Evolutionary conservation across 2,113 vertebrate genomes (phyloP).

Genomic region (Steatornis caripensis): DNA sequence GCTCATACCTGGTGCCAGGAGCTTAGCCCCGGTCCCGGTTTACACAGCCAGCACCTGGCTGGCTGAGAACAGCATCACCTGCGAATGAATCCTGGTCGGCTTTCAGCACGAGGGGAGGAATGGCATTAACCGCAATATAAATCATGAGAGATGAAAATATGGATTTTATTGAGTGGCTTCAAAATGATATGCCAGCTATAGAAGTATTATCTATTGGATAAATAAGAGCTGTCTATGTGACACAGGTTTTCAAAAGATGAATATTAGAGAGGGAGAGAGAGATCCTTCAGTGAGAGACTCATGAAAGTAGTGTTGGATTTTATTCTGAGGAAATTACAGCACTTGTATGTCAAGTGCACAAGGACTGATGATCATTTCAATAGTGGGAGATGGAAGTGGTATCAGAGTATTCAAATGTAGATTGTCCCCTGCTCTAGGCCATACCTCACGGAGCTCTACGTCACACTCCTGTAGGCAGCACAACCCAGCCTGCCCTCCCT

Average conservation of each 20-base stretch:
- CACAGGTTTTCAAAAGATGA: constrained; percentile 61
- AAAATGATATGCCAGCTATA: constrained; percentile 43
- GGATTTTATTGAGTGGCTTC: constrained; percentile 43
- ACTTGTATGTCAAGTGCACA: constrained; percentile 44
- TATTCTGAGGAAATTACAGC: constrained; percentile 48
- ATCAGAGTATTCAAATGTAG: constrained; percentile 27
- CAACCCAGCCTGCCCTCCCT: neutral
- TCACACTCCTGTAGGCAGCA: neutral
- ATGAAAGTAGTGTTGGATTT: constrained; percentile 40
- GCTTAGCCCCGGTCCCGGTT: neutral
- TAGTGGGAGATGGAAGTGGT: constrained; percentile 15
- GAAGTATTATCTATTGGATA: constrained; percentile 60
- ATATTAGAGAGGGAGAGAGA: constrained; percentile 61
- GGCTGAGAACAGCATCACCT: neutral
- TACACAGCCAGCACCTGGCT: neutral
- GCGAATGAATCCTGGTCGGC: neutral
- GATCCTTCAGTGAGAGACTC: constrained; percentile 30
- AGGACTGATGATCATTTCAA: constrained; percentile 61
- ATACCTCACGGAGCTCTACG: neutral
- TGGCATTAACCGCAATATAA: neutral
- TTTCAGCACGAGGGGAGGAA: neutral
- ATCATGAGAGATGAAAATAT: constrained; percentile 37
- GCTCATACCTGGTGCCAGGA: neutral
- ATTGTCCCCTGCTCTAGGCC: neutral
- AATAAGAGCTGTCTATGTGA: constrained; percentile 66